phyloP scores from a whole-genome alignment of 2,113 vertebrate genomes.

The Macaca mulatta region DNA sequence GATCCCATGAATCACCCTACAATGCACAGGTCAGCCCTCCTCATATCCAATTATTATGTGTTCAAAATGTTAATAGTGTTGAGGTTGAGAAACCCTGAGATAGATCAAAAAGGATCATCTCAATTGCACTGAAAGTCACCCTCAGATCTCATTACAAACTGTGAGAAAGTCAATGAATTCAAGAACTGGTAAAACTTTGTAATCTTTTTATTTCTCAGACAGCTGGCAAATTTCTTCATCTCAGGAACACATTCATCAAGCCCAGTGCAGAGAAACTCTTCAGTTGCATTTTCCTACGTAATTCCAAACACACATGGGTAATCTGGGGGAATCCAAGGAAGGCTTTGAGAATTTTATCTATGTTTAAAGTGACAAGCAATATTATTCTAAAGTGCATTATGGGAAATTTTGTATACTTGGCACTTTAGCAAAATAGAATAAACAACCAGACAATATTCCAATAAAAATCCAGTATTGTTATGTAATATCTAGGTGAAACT shows the following conservation, averaged over 20 bases:
- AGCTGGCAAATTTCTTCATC: neutral
- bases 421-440: neutral
- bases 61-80: neutral
- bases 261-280: neutral
- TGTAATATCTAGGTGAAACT: neutral
- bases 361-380: neutral
- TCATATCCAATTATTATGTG: neutral
- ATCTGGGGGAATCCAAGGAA: neutral
- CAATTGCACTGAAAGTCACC: neutral
- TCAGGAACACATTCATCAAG: neutral
- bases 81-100: neutral
- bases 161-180: neutral
- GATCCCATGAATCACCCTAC: neutral
- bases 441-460: neutral
- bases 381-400: neutral
- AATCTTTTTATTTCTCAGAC: neutral
- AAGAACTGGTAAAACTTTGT: neutral
- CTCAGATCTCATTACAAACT: neutral
- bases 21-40: neutral
- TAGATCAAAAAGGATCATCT: neutral
- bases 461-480: neutral
- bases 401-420: neutral
- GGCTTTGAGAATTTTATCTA: neutral
- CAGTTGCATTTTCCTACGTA: neutral
- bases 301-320: neutral